A percentile compares a stretch with the other conserved stretches of the same genome.
Evolutionary conservation across 2,113 vertebrate genomes (phyloP).

Genomic region (Oceanodroma tethys): DNA sequence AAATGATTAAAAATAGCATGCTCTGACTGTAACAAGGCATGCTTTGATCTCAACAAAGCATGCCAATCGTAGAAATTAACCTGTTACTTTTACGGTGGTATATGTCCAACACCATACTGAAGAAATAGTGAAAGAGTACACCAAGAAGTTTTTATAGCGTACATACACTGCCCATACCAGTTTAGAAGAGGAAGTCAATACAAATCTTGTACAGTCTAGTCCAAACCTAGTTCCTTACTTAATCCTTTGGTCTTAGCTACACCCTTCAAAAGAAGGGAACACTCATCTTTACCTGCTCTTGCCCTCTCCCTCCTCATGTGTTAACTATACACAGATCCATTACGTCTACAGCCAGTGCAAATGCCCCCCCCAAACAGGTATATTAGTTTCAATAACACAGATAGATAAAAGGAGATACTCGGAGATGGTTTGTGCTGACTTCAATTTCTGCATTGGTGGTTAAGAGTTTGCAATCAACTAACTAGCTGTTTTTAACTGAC

Average conservation of each 20-base stretch:
- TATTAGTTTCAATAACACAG: not conserved
- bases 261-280: not conserved
- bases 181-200: not conserved
- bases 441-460: not conserved
- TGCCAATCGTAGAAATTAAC: not conserved
- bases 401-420: not conserved
- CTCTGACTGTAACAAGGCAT: not conserved
- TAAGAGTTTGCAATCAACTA: not conserved
- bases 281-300: not conserved
- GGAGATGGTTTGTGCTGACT: not conserved
- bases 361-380: not conserved
- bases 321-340: not conserved
- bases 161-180: not conserved
- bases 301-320: not conserved
- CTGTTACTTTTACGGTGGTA: not conserved
- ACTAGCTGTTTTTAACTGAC: not conserved
- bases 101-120: not conserved
- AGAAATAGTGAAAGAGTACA: not conserved
- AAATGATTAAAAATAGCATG: not conserved
- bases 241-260: not conserved
- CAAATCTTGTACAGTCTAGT: not conserved
- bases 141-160: not conserved
- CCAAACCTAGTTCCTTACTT: not conserved
- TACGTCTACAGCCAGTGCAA: not conserved
- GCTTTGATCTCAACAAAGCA: not conserved